Base-by-base conservation (phyloP, 2,888 invertebrate genomes). In the Cephus sareptanus region DNA sequence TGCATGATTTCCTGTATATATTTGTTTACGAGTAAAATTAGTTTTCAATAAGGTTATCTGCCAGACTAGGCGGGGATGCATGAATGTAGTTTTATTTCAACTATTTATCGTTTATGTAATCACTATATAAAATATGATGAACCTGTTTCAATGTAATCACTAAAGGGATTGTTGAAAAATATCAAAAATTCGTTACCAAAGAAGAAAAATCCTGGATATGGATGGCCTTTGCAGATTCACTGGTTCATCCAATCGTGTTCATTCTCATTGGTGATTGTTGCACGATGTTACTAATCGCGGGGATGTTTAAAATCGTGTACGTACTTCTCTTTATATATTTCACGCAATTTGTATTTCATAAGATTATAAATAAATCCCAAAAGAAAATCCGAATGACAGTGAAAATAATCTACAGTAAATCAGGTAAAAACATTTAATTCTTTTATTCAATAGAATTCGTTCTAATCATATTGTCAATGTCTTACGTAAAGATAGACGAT, bases 181-280 rank as follows among this genome's bases (percentile, higher is more conserved):
- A 75, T 78, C 31, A 35, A 68, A 76, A 78, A 37, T 68, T 40
- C 69, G 56, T 76, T 76, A 75, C 75, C 78, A 70, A 56, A 76
- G 34, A 68, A 76, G 69, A 68, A 73, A 73, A 78, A 73, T 78
- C 13, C 76, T 78, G 76, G 78, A 78, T 78, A 78, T 71, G 71
- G 78, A 78, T 76, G 78, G 75, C 78, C 73, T 73, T 76, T 78
- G 78, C 78, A 73, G 76, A 78, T 31, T 70, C 73, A 71, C 75
- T 75, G 34, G 33, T 34, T 73, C 30, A 34, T 71, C 71, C 71
- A 71, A 71, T 71, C 71, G 31, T 15, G 13, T 71, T 71, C 31
- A 23, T 56, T 56, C 3, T 56, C 56, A 56, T 56, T 56, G 56
- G 23, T 23, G 23, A 9, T 23, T 23, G 23, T 56, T 56, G 23